Evolutionary conservation across 2,113 vertebrate species (phyloP), one percentile per base, ranked within the genome.

Genomic region (Upupa epops): DNA sequence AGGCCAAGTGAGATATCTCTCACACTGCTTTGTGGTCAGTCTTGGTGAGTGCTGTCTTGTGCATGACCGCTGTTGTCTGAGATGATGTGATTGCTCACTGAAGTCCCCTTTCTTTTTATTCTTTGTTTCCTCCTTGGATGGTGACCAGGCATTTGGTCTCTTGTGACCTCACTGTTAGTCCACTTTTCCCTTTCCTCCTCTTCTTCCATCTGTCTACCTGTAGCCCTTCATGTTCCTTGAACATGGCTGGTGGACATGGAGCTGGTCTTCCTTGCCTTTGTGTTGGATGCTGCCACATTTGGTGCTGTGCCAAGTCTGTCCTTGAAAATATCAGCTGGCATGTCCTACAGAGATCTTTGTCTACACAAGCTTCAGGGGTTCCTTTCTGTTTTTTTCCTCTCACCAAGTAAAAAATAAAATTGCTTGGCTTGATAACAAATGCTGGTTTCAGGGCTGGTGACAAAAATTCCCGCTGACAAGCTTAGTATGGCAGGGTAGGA

Each of bases 301-400:
- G 34, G 15, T 80, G 49, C 37, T 58, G 24, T 71, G 73, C 80
- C 58, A 77, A 1, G 31, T 71, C 52, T 68, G 45, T 64, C 54
- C 86, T 86, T 83, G 73, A 86, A 95, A 83, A 54, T 58, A 90
- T 24, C 56, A 42, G 48, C 56, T 92, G 83, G 56, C 72, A 65
- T 8, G 3, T 78, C 46, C n/a, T 58, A 51, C 83, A 51, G 88
- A 75, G 54, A 88, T 89, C 75, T 76, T 75, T 59, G 31, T 79
- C 61, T 93, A 69, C 18, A 25, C 70, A 88, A 72, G 31, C 51
- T 90, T 85, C 60, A 46, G n/a, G 1, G 6, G 26, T 68, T 91
- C n/a, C 45, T 60, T 80, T 77, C 90, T 81, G 70, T 25, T 96
- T 90, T 90, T 93, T 64, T 18, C 24, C 49, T 8, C n/a, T 84